These are phyloP conservation scores for Dolichotis patagonum DNA, from an alignment of 2,113 vertebrate species.

Conservation along the genomic window DNA sequence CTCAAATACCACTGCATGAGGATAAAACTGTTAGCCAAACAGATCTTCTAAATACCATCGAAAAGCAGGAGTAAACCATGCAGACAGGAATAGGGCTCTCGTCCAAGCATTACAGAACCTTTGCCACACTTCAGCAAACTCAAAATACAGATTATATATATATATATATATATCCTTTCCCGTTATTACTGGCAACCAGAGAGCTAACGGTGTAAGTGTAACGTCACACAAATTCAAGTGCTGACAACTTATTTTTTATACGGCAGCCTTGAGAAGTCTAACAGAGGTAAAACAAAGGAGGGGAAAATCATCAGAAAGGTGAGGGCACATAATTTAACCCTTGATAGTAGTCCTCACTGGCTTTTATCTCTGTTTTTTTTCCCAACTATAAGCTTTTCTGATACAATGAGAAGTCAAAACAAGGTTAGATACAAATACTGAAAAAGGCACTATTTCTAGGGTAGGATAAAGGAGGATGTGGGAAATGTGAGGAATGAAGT, in stretches of 20 bases:
- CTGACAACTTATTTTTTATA: conserved; percentile 78
- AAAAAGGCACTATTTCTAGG: background rate
- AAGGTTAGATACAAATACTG: background rate
- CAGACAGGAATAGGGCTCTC: conserved; percentile 73
- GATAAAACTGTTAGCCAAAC: conserved; percentile 70
- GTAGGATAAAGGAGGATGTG: accelerated
- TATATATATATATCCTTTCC: conserved; percentile 10
- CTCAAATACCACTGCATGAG: conserved; percentile 64
- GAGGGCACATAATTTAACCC: conserved; percentile 49
- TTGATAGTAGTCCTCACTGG: conserved; percentile 18
- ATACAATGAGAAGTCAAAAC: conserved; percentile 14
- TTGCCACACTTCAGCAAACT: conserved; percentile 71
- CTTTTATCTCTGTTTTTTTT: background rate
- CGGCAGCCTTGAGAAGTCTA: conserved; percentile 59
- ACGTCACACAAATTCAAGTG: conserved; percentile 54
- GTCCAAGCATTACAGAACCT: conserved; percentile 73
- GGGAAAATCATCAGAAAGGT: background rate
- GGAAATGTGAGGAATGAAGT: background rate
- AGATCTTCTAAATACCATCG: conserved; percentile 74
- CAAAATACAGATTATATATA: conserved; percentile 35
- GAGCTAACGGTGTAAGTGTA: conserved; percentile 58
- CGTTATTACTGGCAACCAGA: conserved; percentile 61
- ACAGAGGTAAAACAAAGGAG: conserved; percentile 25
- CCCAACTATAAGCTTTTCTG: background rate
- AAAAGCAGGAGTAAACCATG: conserved; percentile 71